Evolutionary conservation across 2,797 vertebrate species (phyloP), one percentile per base, ranked within the genome.

Genomic region (Sorex maritimensis): DNA sequence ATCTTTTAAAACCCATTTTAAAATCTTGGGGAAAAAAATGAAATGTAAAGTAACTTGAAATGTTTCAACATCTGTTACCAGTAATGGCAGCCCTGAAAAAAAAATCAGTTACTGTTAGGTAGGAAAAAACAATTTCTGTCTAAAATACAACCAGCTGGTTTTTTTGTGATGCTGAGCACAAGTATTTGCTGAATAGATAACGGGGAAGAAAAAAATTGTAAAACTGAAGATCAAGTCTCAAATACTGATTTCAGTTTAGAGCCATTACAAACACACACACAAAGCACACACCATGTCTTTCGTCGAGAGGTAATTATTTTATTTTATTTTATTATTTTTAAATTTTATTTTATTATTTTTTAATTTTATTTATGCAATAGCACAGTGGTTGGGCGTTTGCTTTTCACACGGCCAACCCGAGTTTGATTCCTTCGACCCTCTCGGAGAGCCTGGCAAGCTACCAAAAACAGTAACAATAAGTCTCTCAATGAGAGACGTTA

Each of bases 31-130:
- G 12, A 92, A 94, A 74, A 80, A 92, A 91, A 72, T 21, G 86
- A 75, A 93, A 94, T 86, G 86, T 92, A 96, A 96, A 93, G 90
- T 81, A 92, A 91, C 38, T 95, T 82, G 65, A 95, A 96, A 94
- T 92, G 90, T 92, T 94, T 93, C 91, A 90, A 88, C 94, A 96
- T 97, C 96, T 97, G 96, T 79, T 96, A 91, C 96, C 90, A 84
- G 77, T 93, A 83, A 86, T 94, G 90, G 44, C 30, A 95, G 30
- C 77, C 83, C 65, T 94, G 68, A 92, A 10, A 14, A 68, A 74
- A 87, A 78, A 95, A 95, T 80, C 75, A 78, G 73, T 73, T 13
- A n/a, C 80, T 90, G 49, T 88, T 77, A 68, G 73, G 82, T 92
- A 94, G 94, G 82, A 94, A 95, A 96, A 96, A 96, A 75, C 58